These are phyloP conservation scores for Acleris holmiana DNA, from an alignment of 2,888 invertebrate genomes.

Conservation along the genomic window DNA sequence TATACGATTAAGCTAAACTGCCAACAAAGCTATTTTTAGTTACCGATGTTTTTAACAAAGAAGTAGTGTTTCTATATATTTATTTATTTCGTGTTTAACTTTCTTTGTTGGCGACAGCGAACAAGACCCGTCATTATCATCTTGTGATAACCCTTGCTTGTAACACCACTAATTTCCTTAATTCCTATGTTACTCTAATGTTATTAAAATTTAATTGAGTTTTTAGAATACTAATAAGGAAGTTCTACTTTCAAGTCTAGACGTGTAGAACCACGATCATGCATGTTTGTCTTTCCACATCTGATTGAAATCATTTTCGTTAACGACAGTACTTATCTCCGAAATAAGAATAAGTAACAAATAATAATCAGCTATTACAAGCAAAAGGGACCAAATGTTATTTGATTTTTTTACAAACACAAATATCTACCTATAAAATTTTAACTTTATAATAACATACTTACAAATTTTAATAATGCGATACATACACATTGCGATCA, in stretches of 20 bases:
- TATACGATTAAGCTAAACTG: slow-evolving; percentile 65
- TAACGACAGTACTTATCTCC: slow-evolving; percentile 60
- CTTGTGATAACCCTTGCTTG: slow-evolving; percentile 83
- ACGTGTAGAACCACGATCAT: slow-evolving; percentile 47
- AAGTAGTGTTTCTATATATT: slow-evolving; percentile 65
- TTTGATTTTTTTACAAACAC: slow-evolving; percentile 61
- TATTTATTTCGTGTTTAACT: slow-evolving; percentile 52
- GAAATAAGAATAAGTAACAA: slow-evolving; percentile 59
- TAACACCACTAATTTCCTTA: slow-evolving; percentile 81
- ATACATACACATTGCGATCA: slow-evolving; percentile 52
- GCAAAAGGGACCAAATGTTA: slow-evolving; percentile 83
- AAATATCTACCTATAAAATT: slow-evolving; percentile 23
- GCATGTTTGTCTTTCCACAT: slow-evolving; percentile 60
- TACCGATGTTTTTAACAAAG: slow-evolving; percentile 78
- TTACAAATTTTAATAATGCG: slow-evolving; percentile 53
- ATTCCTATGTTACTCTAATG: slow-evolving; percentile 50
- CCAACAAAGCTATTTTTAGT: slow-evolving; percentile 73
- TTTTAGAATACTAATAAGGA: slow-evolving; percentile 31
- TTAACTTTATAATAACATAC: slow-evolving; percentile 45
- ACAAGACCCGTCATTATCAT: slow-evolving; percentile 57
- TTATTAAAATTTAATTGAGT: slow-evolving; percentile 51
- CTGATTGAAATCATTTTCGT: slow-evolving; percentile 57
- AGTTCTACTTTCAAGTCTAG: slow-evolving; percentile 19
- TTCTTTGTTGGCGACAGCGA: slow-evolving; percentile 53
- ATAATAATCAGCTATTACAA: slow-evolving; percentile 76